Evolutionary conservation across 2,888 invertebrate species (phyloP).

Genomic region (Oscheius sp.): DNA sequence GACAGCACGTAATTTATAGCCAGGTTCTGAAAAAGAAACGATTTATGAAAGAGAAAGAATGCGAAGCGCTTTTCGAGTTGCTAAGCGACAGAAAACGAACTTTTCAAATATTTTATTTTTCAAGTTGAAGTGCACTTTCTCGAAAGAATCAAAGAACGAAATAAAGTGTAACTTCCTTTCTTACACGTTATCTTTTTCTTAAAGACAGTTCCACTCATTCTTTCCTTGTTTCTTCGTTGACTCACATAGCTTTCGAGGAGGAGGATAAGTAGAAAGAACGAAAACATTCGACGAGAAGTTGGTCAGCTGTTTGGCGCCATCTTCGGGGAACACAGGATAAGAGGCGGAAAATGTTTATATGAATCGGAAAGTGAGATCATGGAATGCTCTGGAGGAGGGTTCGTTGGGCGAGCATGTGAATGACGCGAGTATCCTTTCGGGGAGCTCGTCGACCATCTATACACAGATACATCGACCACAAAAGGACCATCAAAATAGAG

Average conservation of each 20-base stretch:
- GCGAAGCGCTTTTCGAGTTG: too few relatives aligned
- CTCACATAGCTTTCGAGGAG: neutral
- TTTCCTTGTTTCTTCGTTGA: too few relatives aligned
- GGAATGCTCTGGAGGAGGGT: constrained; percentile 43
- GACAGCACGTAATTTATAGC: too few relatives aligned
- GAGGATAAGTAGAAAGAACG: neutral
- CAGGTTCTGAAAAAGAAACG: too few relatives aligned
- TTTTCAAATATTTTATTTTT: too few relatives aligned
- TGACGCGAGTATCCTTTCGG: constrained; percentile 56
- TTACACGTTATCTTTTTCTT: too few relatives aligned
- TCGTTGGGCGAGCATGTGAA: constrained; percentile 57
- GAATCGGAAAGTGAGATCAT: constrained; percentile 10
- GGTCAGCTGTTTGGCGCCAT: neutral
- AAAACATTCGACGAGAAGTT: neutral
- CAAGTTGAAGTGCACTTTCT: too few relatives aligned
- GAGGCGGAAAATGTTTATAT: constrained; percentile 8
- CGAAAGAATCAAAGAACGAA: too few relatives aligned
- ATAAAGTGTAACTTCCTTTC: too few relatives aligned
- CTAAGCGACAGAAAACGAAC: too few relatives aligned
- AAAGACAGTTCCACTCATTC: too few relatives aligned
- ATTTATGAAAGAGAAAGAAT: too few relatives aligned
- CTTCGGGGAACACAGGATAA: neutral
- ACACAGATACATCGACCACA: constrained; percentile 59
- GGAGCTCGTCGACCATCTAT: constrained; percentile 52
- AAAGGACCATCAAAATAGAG: constrained; percentile 59